Evolutionary conservation across 2,888 invertebrate species (phyloP).

Genomic region (Petrolisthes cinctipes): DNA sequence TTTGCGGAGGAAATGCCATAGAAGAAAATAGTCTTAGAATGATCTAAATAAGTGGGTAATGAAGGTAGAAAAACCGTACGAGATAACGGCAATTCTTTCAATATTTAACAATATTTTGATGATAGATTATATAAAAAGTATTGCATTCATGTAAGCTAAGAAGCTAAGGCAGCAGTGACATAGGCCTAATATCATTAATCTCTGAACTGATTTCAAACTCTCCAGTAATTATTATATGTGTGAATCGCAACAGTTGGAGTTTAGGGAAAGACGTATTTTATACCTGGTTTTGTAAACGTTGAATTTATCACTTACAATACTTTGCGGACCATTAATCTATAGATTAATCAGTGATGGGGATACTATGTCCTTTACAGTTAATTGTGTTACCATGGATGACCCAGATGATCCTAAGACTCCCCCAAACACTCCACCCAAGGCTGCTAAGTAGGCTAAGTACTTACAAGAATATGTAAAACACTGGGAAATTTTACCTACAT

Average conservation of each 20-base stretch:
- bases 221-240: slow-evolving; percentile 7
- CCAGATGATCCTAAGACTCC: slow-evolving; percentile 1
- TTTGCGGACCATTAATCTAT: slow-evolving; percentile 3
- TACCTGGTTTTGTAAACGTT: slow-evolving; percentile 21
- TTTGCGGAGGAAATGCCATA: too few relatives aligned
- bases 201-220: background rate
- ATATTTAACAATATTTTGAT: too few relatives aligned
- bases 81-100: too few relatives aligned
- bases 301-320: slow-evolving; percentile 22
- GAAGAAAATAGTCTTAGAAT: too few relatives aligned
- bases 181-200: background rate
- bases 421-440: background rate
- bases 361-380: background rate
- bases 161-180: too few relatives aligned
- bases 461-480: slow-evolving; percentile 14
- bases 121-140: too few relatives aligned
- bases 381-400: slow-evolving; percentile 13
- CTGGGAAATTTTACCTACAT: slow-evolving; percentile 9
- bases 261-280: slow-evolving; percentile 12
- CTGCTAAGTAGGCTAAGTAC: background rate
- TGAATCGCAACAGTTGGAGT: slow-evolving; percentile 24
- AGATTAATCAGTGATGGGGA: background rate
- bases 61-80: too few relatives aligned
- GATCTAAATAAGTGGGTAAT: too few relatives aligned
- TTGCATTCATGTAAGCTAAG: too few relatives aligned